Evolutionary conservation across 2,888 invertebrate species (phyloP), one percentile per base, ranked within the genome.

Genomic region (Philopedon plagiatum): DNA sequence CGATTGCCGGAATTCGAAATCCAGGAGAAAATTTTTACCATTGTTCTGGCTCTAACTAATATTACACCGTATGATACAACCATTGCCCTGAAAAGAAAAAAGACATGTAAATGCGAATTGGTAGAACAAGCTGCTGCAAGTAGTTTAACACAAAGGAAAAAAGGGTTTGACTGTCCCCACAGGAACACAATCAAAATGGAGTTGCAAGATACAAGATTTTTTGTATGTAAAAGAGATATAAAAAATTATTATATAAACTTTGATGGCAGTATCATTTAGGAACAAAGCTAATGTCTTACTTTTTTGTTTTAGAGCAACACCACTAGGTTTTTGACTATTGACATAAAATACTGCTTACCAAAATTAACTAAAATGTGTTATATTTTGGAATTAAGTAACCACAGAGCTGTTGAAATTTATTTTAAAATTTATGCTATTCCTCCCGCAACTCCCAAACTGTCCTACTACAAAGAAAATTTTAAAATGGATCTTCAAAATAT

Each of bases 151-250:
- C 76, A 79, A 13, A 78, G 83, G 39, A 77, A 78, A 60, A 79
- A 78, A 64, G 73, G 75, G 2, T 83, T 80, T 68, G 78, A 84
- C 39, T 87, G 86, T 77, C 79, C 80, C 1, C 86, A 87, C 66
- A 79, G 83, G 71, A 76, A 81, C 49, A 78, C 82, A 67, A 76
- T 83, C 19, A 75, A 76, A 3, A 76, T 86, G 70, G 75, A 77
- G 60, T 78, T 85, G n/a, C 76, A 79, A 39, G 77, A 79, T 5
- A 78, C 80, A 44, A 76, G 62, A 21, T 77, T 86, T 32, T 71
- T 79, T 70, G 86, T 85, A 80, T 66, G 67, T 76, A 56, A 49
- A 56, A 26, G 29, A 46, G 18, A 39, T 41, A n/a, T n/a, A n/a
- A 57, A 15, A 57, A 34, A 58, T 5, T 9, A 15, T 2, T 34